Evolutionary conservation across 2,888 invertebrate species (phyloP), one percentile per base, ranked within the genome.

Genomic region (Melanargia galathea): DNA sequence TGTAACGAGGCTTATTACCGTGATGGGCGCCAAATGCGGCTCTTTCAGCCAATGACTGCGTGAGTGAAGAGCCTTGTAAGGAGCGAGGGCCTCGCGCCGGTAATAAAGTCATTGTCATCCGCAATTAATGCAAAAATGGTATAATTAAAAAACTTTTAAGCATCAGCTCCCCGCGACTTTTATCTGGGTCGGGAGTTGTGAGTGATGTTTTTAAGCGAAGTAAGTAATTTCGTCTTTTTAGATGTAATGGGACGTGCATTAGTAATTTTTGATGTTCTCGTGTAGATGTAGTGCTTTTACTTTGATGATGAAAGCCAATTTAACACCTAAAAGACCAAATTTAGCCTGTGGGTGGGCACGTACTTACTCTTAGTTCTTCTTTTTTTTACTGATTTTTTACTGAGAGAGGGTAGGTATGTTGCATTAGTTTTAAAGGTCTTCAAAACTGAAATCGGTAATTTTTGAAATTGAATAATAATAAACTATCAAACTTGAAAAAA

Each of bases 41-140:
- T 74, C 77, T 80, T 84, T 86, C 78, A 78, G 73, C 73, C 78
- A 79, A 89, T 82, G 83, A 75, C 76, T 77, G 78, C 71, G 70
- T 74, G 76, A 89, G 89, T 88, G 83, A 74, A 77, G 80, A 85
- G 77, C 77, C 86, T 78, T 87, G 89, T 88, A 80, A 79, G 78
- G 74, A 75, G 76, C 75, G 71, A 70, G 75, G 78, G 74, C 67
- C 60, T 46, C 57, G 46, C 30, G 51, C 30, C 13, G 45, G 57
- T 62, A 54, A 63, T 66, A 62, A 64, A 20, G 62, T 63, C 55
- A 60, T 61, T 59, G 58, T 51, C 46, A 8, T 40, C 24, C 51
- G 55, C 59, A 67, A 58, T 61, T 55, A 59, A 67, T 62, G 51
- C 24, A 57, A 51, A 62, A 55, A 59, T 49, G 59, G 59, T 38